phyloP scores from a whole-genome alignment of 2,797 vertebrate genomes.

The Ptychobarbus kaznakovi region DNA sequence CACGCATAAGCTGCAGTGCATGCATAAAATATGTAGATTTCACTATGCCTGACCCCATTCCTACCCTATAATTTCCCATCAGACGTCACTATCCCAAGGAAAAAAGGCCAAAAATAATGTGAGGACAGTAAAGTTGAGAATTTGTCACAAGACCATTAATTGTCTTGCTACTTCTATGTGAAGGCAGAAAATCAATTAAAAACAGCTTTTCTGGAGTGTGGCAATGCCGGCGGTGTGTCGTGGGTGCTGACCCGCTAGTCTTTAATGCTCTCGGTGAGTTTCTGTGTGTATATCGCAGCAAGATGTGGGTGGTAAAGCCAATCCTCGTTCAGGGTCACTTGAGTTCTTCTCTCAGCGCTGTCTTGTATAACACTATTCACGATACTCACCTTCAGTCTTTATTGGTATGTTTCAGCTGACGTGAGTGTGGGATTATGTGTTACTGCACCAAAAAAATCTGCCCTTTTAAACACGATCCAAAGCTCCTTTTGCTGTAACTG shows the following conservation, averaged over 20 bases:
- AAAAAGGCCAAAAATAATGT: not conserved
- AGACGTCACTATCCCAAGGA: not conserved
- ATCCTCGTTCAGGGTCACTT: constrained; percentile 42
- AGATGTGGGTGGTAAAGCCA: constrained; percentile 30
- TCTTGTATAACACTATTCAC: constrained; percentile 49
- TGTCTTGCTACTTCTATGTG: not conserved
- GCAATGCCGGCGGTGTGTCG: not conserved
- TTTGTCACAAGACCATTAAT: not conserved
- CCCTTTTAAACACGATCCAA: constrained; percentile 49
- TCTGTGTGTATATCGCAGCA: not conserved
- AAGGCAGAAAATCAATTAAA: constrained; percentile 34
- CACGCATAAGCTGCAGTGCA: not conserved
- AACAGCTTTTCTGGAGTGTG: not conserved
- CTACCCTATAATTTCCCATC: not conserved
- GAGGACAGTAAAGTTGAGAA: not conserved
- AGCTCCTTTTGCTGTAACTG: constrained; percentile 41
- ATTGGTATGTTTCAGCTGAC: constrained; percentile 45
- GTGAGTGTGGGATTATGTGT: constrained; percentile 50
- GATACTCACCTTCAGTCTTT: constrained; percentile 37
- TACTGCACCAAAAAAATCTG: constrained; percentile 39
- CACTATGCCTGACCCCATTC: not conserved
- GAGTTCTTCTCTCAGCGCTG: constrained; percentile 33
- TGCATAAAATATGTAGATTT: constrained; percentile 8
- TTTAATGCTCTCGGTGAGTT: constrained; percentile 22
- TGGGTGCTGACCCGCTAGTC: constrained; percentile 30